Percentiles rank a stretch among this genome's conserved stretches.
Conservation (phyloP, 2,888 invertebrate genomes). For the Eupithecia exiguata region DNA sequence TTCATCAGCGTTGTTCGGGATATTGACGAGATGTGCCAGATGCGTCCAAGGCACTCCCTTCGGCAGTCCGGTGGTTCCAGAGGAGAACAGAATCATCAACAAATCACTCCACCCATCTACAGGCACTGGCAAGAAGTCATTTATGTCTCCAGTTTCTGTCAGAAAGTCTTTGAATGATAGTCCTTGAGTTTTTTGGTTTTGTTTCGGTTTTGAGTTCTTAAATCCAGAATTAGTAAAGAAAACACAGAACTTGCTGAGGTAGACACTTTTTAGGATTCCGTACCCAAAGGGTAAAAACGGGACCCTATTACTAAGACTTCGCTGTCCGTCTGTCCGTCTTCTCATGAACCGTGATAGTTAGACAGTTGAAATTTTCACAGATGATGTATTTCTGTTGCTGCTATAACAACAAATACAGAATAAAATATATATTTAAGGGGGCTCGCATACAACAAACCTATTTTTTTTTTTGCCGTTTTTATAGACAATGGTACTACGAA, state of each 20-base stretch:
- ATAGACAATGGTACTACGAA: no score
- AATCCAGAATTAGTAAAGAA: not conserved
- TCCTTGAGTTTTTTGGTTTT: not conserved
- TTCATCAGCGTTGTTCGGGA: not conserved
- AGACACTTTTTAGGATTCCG: no score
- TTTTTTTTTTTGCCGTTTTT: no score
- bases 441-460: no score
- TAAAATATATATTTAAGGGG: no score
- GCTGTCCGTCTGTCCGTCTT: no score
- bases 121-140: constrained; percentile 43
- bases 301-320: no score
- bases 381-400: no score
- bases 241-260: not conserved
- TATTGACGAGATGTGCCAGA: constrained; percentile 21
- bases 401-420: no score
- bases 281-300: no score
- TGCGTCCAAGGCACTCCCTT: constrained; percentile 55
- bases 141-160: constrained; percentile 33
- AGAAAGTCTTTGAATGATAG: constrained; percentile 42
- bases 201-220: not conserved
- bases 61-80: constrained; percentile 56
- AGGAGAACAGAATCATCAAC: constrained; percentile 48
- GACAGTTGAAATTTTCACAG: no score
- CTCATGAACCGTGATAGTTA: no score
- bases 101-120: constrained; percentile 50